Conservation (phyloP, 2,888 invertebrate genomes). For the Ophion obscuratus region DNA sequence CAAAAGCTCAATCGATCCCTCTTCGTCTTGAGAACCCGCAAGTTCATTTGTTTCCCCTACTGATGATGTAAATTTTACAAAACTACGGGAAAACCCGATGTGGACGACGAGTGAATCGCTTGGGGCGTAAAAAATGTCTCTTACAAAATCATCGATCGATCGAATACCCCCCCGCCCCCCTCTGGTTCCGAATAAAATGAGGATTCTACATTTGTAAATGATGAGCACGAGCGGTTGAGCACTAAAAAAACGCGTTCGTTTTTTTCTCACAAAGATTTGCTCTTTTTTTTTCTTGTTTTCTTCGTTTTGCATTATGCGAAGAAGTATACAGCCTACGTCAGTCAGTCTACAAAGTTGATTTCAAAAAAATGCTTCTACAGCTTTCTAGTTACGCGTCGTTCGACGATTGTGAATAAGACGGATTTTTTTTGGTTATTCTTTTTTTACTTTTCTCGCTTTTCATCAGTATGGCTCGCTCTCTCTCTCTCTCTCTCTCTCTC, state of each 20-base stretch:
- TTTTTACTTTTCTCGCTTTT: neutral
- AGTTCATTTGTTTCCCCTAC: no score
- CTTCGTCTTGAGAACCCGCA: no score
- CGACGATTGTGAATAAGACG: slow-evolving; percentile 13
- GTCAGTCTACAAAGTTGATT: slow-evolving; percentile 57
- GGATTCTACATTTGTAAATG: slow-evolving; percentile 1
- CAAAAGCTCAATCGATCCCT: neutral
- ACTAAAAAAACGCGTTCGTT: neutral
- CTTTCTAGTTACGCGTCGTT: slow-evolving; percentile 23
- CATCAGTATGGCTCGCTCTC: no score
- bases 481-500: neutral
- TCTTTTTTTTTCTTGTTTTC: slow-evolving; percentile 1
- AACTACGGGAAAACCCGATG: slow-evolving; percentile 17
- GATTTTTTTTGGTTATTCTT: neutral
- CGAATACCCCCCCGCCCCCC: slow-evolving; percentile 19
- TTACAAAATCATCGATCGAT: slow-evolving; percentile 44
- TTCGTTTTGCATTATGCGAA: slow-evolving; percentile 29
- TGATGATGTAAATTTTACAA: neutral
- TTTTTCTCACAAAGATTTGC: slow-evolving; percentile 25
- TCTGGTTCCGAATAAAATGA: slow-evolving; percentile 22
- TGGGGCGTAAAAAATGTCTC: slow-evolving; percentile 43
- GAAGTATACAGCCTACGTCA: slow-evolving; percentile 64
- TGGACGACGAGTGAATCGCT: slow-evolving; percentile 15
- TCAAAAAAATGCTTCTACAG: slow-evolving; percentile 31
- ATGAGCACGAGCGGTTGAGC: neutral